Conservation (phyloP, 2,888 invertebrate genomes). For the Onthophagus sagittarius region DNA sequence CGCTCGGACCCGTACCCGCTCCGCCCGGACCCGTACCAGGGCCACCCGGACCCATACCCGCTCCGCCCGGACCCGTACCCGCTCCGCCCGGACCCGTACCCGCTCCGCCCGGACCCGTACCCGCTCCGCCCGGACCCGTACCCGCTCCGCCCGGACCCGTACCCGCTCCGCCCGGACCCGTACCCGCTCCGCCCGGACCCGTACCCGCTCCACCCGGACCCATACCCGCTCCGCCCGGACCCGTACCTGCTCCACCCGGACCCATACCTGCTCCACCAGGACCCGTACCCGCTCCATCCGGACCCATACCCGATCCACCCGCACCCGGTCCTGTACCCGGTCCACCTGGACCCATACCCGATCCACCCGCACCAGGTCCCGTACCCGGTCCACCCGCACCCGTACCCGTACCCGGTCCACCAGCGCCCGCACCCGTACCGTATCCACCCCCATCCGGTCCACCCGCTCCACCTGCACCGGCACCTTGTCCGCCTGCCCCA, state of each 20-base stretch:
- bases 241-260: not conserved
- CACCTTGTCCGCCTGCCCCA: slow-evolving; percentile 1
- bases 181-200: too few species aligned
- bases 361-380: slow-evolving; percentile 7
- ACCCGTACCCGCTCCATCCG: too few species aligned
- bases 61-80: not conserved
- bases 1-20: not conserved
- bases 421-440: slow-evolving; percentile 1
- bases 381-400: not conserved
- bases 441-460: not conserved
- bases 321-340: not conserved
- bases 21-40: not conserved
- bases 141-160: slow-evolving; percentile 2
- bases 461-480: not conserved
- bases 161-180: not conserved
- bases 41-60: not conserved
- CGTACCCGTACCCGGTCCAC: slow-evolving; percentile 5
- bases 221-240: not conserved
- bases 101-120: not conserved
- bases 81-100: too few species aligned
- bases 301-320: not conserved
- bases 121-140: not conserved
- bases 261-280: not conserved
- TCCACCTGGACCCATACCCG: not conserved
- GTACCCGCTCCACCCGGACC: not conserved